Evolutionary conservation across 2,888 invertebrate genomes (phyloP), one percentile per base, ranked within the genome.

Genomic region (Crioceris asparagi): DNA sequence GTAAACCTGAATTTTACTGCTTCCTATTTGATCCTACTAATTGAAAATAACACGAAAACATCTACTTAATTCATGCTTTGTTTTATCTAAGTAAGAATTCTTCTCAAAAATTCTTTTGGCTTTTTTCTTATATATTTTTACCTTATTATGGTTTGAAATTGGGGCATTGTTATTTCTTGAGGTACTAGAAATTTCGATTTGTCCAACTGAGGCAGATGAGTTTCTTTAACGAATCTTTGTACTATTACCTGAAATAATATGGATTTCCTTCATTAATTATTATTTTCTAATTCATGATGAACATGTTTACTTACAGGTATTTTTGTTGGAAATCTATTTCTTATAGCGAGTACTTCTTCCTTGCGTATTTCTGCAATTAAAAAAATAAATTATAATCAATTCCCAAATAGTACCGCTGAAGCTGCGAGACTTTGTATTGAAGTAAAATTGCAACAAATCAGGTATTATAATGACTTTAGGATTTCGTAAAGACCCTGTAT

Each of bases 101-200:
- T n/a, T n/a, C n/a, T n/a, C n/a, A n/a, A n/a, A n/a, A n/a, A n/a
- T n/a, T n/a, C n/a, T n/a, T n/a, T n/a, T n/a, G n/a, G n/a, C n/a
- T n/a, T n/a, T n/a, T n/a, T n/a, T n/a, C n/a, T n/a, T n/a, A n/a
- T n/a, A n/a, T n/a, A 8, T 32, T 29, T 64, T 67, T 68, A 87
- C 87, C 83, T 81, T 64, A 90, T 83, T 41, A 90, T 83, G 43
- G 82, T 80, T 50, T 85, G 71, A 57, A 91, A 84, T 64, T 90
- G 88, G 32, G 87, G 86, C 77, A 90, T 83, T 0, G 87, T 83
- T 31, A 88, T 76, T 60, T 88, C 88, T 70, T 86, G 83, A 2
- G 90, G 91, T 10, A 91, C 87, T 53, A 91, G 66, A 65, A 85
- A 90, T 63, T 90, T 90, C 1, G 79, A 77, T 67, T 88, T 90